Conservation (phyloP, 2,888 invertebrate genomes). For the Lydus trimaculatus region DNA sequence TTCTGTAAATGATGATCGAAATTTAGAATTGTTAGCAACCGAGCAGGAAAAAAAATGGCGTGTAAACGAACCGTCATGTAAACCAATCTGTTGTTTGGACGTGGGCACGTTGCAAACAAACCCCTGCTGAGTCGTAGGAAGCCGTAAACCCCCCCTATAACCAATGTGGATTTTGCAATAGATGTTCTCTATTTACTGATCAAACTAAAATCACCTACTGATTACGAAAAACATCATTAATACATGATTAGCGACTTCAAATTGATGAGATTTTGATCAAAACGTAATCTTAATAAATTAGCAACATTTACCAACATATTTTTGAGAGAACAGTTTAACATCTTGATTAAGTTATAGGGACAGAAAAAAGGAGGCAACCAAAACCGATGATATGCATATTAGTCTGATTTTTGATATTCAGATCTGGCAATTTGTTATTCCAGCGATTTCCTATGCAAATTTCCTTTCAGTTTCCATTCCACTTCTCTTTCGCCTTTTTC, state of each 20-base stretch:
- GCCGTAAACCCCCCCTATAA: constrained; percentile 29
- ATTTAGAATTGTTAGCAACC: not conserved
- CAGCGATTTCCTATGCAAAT: constrained; percentile 30
- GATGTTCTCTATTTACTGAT: constrained; percentile 47
- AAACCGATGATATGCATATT: not conserved
- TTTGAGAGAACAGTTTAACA: not conserved
- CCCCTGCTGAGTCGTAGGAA: constrained; percentile 11
- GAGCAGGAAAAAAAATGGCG: constrained; percentile 2
- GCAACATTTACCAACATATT: not conserved
- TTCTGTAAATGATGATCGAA: not conserved
- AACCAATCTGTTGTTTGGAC: constrained; percentile 13
- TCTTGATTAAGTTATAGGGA: not conserved
- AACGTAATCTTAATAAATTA: not conserved
- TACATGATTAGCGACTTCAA: not conserved
- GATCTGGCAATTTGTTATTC: constrained; percentile 26
- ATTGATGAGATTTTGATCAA: not conserved
- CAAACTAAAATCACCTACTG: constrained; percentile 18
- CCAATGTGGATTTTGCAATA: constrained; percentile 47
- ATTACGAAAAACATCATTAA: not conserved
- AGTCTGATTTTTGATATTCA: constrained; percentile 21
- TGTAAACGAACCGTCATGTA: constrained; percentile 20
- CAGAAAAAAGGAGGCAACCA: not conserved
- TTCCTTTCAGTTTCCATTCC: constrained; percentile 26
- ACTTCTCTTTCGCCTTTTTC: constrained; percentile 13
- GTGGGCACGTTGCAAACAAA: constrained; percentile 17